phyloP scores from a whole-genome alignment of 2,113 vertebrate genomes.

The Chaetodon auriga region DNA sequence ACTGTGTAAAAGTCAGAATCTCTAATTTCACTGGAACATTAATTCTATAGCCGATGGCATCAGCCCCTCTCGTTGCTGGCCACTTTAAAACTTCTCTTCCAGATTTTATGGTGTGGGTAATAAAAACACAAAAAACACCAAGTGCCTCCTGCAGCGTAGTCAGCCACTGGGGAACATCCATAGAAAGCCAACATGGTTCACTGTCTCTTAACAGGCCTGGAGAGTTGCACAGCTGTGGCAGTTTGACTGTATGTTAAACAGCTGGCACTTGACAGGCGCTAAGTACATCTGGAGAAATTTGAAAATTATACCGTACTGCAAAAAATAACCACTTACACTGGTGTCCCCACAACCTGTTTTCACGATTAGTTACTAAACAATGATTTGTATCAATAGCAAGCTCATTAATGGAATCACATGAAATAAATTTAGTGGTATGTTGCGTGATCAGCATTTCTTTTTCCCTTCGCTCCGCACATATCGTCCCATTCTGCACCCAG shows the following conservation, averaged over 20 bases:
- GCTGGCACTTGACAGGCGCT: constrained; percentile 55
- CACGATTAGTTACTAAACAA: constrained; percentile 21
- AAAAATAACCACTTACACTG: constrained; percentile 10
- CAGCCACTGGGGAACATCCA: constrained; percentile 31
- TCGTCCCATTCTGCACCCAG: background rate
- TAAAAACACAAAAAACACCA: constrained; percentile 60
- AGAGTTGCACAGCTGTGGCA: constrained; percentile 66
- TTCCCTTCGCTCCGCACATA: background rate
- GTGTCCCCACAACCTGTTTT: background rate
- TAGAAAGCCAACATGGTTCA: constrained; percentile 58
- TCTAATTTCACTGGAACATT: constrained; percentile 56
- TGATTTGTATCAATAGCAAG: background rate
- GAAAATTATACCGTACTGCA: constrained; percentile 28
- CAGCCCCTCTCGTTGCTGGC: constrained; percentile 32
- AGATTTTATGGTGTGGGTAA: constrained; percentile 58
- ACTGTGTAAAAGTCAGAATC: constrained; percentile 55
- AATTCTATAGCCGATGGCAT: constrained; percentile 51
- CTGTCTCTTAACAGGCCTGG: constrained; percentile 46
- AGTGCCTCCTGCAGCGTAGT: constrained; percentile 25
- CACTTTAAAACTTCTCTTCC: constrained; percentile 40
- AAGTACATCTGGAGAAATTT: constrained; percentile 52
- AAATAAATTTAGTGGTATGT: background rate
- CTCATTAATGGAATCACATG: background rate
- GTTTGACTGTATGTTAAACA: constrained; percentile 62
- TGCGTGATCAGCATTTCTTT: background rate